Conservation (phyloP, 2,797 vertebrate genomes). For the Hypotaenidia philippensis region DNA sequence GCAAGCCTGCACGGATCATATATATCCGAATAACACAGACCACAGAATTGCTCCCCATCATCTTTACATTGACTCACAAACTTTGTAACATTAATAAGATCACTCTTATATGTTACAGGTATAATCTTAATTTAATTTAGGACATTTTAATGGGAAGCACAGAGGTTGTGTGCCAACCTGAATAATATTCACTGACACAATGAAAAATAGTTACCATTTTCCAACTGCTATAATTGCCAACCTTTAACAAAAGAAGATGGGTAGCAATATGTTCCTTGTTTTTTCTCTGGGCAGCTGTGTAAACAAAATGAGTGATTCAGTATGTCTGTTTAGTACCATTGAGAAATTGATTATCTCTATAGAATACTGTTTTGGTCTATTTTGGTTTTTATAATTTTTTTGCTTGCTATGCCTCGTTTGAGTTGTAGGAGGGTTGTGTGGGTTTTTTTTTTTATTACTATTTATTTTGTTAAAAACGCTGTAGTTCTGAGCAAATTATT, state of each 20-base stretch:
- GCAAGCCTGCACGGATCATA: fast-evolving
- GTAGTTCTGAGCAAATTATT: background rate
- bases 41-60: background rate
- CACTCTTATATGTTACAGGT: background rate
- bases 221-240: constrained; percentile 40
- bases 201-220: constrained; percentile 21
- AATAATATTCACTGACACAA: constrained; percentile 38
- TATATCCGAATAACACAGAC: background rate
- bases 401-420: background rate
- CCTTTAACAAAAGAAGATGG: constrained; percentile 17
- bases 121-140: constrained; percentile 36
- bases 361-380: background rate
- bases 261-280: constrained; percentile 37
- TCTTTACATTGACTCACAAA: background rate
- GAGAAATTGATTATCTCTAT: constrained; percentile 21
- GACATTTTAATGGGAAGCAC: background rate
- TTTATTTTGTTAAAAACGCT: background rate
- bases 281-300: constrained; percentile 34
- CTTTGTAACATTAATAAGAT: background rate
- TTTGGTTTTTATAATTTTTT: constrained; percentile 17
- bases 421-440: background rate
- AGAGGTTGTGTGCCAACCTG: background rate
- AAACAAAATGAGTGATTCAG: constrained; percentile 28
- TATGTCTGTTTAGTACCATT: constrained; percentile 3
- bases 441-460: background rate